Evolutionary conservation across 2,113 vertebrate species (phyloP).

Genomic region (Gambusia affinis): DNA sequence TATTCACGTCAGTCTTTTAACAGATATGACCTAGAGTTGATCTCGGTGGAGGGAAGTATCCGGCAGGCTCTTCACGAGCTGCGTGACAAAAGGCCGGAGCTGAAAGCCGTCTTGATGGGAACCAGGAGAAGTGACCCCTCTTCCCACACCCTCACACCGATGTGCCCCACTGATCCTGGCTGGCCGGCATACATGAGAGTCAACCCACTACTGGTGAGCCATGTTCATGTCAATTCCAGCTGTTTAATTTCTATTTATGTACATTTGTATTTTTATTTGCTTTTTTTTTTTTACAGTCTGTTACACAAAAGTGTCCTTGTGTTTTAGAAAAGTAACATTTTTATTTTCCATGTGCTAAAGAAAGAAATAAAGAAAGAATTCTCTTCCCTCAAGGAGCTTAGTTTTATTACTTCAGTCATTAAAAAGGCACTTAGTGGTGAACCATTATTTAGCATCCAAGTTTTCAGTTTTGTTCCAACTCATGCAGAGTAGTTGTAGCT

Average conservation of each 20-base stretch:
- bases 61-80: constrained; percentile 84
- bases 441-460: not conserved
- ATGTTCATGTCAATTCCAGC: not conserved
- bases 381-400: not conserved
- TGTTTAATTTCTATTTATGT: not conserved
- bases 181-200: constrained; percentile 94
- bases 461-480: not conserved
- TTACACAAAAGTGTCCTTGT: not conserved
- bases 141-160: constrained; percentile 82
- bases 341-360: not conserved
- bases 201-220: constrained; percentile 89
- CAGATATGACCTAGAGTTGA: constrained; percentile 86
- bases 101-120: constrained; percentile 92
- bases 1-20: not conserved
- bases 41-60: constrained; percentile 88
- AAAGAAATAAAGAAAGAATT: not conserved
- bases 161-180: constrained; percentile 87
- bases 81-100: constrained; percentile 80
- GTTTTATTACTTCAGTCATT: not conserved
- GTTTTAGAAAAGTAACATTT: not conserved
- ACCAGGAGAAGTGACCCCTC: constrained; percentile 92
- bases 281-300: no score
- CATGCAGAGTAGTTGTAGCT: not conserved
- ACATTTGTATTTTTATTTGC: not conserved
- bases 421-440: not conserved